phyloP scores from a whole-genome alignment of 2,113 vertebrate species.

The Catharus bicknelli region DNA sequence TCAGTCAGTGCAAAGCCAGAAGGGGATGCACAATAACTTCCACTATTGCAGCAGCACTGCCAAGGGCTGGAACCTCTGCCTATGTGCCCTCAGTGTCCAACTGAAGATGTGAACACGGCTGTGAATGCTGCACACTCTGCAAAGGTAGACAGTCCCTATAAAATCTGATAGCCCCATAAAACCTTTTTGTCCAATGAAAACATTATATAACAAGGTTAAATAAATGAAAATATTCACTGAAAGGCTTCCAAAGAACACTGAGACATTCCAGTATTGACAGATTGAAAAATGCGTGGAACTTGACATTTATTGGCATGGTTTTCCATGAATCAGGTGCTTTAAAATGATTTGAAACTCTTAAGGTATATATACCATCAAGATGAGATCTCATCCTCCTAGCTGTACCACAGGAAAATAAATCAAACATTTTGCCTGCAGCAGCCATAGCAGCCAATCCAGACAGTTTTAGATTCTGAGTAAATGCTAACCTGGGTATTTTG shows the following conservation, averaged over 20 bases:
- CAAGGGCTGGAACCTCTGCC: background rate
- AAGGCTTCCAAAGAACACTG: background rate
- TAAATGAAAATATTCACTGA: background rate
- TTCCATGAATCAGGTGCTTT: background rate
- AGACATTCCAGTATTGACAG: background rate
- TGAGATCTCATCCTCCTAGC: background rate
- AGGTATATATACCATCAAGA: background rate
- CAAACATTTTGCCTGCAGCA: background rate
- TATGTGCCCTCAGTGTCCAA: accelerated
- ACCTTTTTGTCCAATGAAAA: background rate
- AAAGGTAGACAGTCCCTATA: background rate
- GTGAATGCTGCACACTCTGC: background rate
- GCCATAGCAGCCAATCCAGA: background rate
- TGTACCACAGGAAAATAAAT: background rate
- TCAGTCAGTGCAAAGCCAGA: background rate
- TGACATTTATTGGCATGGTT: background rate
- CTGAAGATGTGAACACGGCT: background rate
- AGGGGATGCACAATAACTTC: background rate
- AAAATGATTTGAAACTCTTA: background rate
- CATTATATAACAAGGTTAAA: background rate
- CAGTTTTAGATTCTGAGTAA: constrained; percentile 15
- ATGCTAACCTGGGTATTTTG: constrained; percentile 9
- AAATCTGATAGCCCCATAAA: background rate
- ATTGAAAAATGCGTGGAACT: background rate
- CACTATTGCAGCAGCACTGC: background rate